Evolutionary conservation across 1,140 invertebrate species (phyloP), one percentile per base, ranked within the genome.

Genomic region (Dreissena polymorpha): DNA sequence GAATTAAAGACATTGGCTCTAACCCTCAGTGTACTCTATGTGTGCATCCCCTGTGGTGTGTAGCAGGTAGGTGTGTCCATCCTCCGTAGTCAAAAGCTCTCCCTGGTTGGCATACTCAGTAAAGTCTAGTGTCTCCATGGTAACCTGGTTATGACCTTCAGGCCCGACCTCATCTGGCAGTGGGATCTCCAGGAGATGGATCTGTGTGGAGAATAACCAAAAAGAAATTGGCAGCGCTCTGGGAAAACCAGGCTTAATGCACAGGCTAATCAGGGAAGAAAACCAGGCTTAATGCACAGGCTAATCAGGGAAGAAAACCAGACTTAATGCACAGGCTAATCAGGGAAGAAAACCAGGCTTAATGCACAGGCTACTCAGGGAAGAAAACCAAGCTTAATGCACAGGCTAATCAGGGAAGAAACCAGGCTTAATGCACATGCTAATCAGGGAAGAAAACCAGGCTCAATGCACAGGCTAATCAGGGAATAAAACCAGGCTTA

Each of bases 81-180:
- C 71, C n/a, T 78, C 64, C 0, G 76, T 53, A 5, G 68, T 49
- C 18, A 78, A n/a, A 23, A 78, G 49, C 55, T 78, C 76, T 0
- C 65, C 76, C 50, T 65, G 64, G 49, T 69, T 51, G 53, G 65
- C 76, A 14, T 69, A 8, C 39, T 78, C 76, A 18, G 76, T 70
- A 39, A 78, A 78, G 50, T 78, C 76, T 39, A 78, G 64, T n/a
- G 76, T 78, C 21, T 78, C 76, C 67, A 78, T 65, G 76, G 76
- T 60, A 78, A 78, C 76, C n/a, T 49, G 67, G 7, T 68, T 39
- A 53, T 27, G 21, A 25, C 68, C 76, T 16, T 65, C 51, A 27
- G 68, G 64, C 27, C 68, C 76, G n/a, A 64, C 51, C 16, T 18
- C 76, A 27, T 78, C 76, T 18, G 76, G 76, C 1, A 78, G 51